A percentile compares a stretch with the other conserved stretches of the same genome.
phyloP scores from a whole-genome alignment of 2,888 invertebrate species.

The Apoderus coryli region DNA sequence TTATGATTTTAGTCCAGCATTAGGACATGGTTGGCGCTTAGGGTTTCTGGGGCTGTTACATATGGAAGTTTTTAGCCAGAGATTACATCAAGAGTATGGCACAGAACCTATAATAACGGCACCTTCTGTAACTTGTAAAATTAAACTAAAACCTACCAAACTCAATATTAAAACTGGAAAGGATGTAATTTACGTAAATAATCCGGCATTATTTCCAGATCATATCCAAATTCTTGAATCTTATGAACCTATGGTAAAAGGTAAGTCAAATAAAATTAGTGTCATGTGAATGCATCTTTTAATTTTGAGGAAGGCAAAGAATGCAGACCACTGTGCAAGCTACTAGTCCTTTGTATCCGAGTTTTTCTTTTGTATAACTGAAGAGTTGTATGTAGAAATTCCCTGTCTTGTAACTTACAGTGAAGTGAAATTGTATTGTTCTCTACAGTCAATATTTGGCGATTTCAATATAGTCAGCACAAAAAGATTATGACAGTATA shows the following conservation, averaged over 20 bases:
- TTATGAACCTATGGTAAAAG: constrained; percentile 75
- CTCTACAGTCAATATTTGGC: too few species aligned
- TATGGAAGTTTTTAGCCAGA: constrained; percentile 77
- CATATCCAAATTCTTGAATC: constrained; percentile 51
- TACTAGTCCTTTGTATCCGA: too few species aligned
- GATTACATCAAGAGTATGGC: constrained; percentile 70
- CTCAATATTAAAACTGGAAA: constrained; percentile 48
- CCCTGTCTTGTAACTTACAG: too few species aligned
- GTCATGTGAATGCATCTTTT: too few species aligned
- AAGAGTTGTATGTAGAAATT: too few species aligned
- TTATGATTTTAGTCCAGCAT: constrained; percentile 55
- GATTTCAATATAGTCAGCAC: too few species aligned
- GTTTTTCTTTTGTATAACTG: too few species aligned
- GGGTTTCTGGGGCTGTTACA: constrained; percentile 79
- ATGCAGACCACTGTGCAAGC: too few species aligned
- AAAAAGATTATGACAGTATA: too few species aligned
- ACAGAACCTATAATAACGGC: constrained; percentile 72
- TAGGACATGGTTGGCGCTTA: constrained; percentile 79
- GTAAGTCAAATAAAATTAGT: too few species aligned
- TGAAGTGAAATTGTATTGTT: too few species aligned
- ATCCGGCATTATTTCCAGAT: constrained; percentile 62
- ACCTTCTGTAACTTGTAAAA: constrained; percentile 76
- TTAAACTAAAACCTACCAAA: constrained; percentile 59
- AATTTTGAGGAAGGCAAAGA: too few species aligned
- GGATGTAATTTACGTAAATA: constrained; percentile 50